Base-by-base conservation (phyloP, 2,113 vertebrate species). In the Elephas maximus region DNA sequence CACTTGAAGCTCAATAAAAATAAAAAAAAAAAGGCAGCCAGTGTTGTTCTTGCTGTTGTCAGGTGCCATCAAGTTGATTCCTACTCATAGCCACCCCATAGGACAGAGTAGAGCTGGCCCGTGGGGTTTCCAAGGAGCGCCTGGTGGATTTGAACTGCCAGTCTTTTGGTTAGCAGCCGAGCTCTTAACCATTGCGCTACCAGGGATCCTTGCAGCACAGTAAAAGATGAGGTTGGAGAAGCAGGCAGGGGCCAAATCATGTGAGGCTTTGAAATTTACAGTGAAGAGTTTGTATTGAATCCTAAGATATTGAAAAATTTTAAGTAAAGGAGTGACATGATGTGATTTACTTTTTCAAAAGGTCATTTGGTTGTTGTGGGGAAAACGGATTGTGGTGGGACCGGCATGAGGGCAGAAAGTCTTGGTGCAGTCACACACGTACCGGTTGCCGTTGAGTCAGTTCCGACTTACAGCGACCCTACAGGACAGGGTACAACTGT, bases 321-420 rank as follows among this genome's bases (percentile, higher is more conserved):
- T 57, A 57, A 15, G 53, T 88, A 95, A 80, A 95, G 69, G 80
- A 90, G 48, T 57, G 6, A 94, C 63, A 73, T 80, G 33, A 71
- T 24, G 82, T 80, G 53, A 57, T 57, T 57, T 51, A 93, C 65
- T 84, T 88, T 95, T 7, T 51, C 88, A 57, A 92, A 78, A 73
- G 41, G 88, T 45, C 44, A 83, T 84, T n/a, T 26, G 11, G 37
- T 41, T 92, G 6, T 21, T 88, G 7, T 90, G 48, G 90, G 73
- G 41, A 86, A 92, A 92, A 63, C 21, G 41, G 41, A 45, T 21
- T 92, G 18, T 8, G 8, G 9, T 28, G 90, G 69, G 33, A 26
- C 23, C 62, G 89, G 93, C 78, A 77, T 82, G 51, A 90, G 44
- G 33, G 30, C 45, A 63, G 30, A 92, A 92, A 93, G 73, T 80